Base-by-base conservation (phyloP, 2,113 vertebrate genomes). In the Cyphotilapia sp. region DNA sequence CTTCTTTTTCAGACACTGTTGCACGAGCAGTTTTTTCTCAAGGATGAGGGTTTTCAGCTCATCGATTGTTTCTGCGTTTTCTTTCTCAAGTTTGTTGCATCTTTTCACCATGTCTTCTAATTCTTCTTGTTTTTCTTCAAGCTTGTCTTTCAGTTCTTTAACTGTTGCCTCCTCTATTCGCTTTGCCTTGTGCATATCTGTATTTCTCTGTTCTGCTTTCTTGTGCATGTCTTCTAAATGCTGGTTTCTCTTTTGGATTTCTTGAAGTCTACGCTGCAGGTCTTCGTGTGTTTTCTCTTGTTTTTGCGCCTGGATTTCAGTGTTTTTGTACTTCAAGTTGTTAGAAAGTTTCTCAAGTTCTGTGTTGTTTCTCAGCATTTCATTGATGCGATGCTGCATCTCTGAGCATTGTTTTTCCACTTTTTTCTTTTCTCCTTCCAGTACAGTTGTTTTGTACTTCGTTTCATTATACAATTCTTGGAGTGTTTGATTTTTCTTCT, bases 61-160 rank as follows among this genome's bases (percentile, higher is more conserved):
- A 57, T 57, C 13, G 0, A 0, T 0, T 1, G 56, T 16, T 57
- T 0, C 24, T 57, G 24, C 12, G 24, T 57, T 57, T 57, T 29
- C 56, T 29, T 57, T 0, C 24, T 57, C 54, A 57, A 57, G 24
- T 29, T 29, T 8, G 54, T 57, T 57, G 53, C n/a, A 24, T 54
- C 10, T 1, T 29, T 29, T 29, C 54, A 27, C 24, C 24, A 0
- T 14, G 24, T 57, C 0, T 16, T 16, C 54, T 57, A 57, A 29
- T 57, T 57, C 12, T 14, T 57, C 54, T 29, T 57, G 54, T 29
- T 57, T 57, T 57, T 1, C 54, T 57, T 57, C 7, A 16, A 16
- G 13, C 7, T 57, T 57, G 24, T 57, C 24, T 57, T 57, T 57
- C 4, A 57, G 24, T 57, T 57, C 54, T 14, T 0, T 57, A 57